phyloP scores from a whole-genome alignment of 1,140 invertebrate species.

The Zaprionus ornatus region DNA sequence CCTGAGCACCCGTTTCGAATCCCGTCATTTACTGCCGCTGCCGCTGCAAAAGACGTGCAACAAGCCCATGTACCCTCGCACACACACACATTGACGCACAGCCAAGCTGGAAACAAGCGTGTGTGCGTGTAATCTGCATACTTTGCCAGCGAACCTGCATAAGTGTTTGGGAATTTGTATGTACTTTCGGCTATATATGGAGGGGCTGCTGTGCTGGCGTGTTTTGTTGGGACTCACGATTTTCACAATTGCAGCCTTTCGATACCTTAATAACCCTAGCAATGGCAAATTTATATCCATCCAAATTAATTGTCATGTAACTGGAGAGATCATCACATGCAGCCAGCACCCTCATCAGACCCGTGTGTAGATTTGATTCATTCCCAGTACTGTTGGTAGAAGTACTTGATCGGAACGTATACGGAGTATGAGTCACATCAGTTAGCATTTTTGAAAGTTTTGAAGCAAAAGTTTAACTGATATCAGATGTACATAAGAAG shows the following conservation, averaged over 20 bases:
- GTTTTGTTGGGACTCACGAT: constrained; percentile 26
- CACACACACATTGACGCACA: constrained; percentile 5
- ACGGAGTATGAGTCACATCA: background rate
- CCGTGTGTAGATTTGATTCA: background rate
- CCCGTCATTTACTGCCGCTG: constrained; percentile 51
- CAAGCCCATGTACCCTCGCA: background rate
- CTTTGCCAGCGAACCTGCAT: background rate
- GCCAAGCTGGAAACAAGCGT: background rate
- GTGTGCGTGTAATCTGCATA: constrained; percentile 3
- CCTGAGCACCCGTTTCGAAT: constrained; percentile 75
- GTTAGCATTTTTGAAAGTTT: background rate
- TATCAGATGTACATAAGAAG: background rate
- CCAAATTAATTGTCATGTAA: constrained; percentile 35
- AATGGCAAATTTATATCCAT: constrained; percentile 19
- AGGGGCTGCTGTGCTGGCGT: constrained; percentile 15
- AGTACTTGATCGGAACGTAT: background rate
- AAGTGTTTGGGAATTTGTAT: background rate
- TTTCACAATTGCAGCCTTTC: constrained; percentile 42
- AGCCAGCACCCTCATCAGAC: background rate
- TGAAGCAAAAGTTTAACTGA: background rate
- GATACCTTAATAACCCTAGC: constrained; percentile 38
- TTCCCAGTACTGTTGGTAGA: background rate
- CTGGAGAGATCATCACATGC: constrained; percentile 13
- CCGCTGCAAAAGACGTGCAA: constrained; percentile 5
- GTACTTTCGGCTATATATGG: constrained; percentile 2